phyloP scores from a whole-genome alignment of 2,888 invertebrate genomes.

The Kryphioiulus occultus region DNA sequence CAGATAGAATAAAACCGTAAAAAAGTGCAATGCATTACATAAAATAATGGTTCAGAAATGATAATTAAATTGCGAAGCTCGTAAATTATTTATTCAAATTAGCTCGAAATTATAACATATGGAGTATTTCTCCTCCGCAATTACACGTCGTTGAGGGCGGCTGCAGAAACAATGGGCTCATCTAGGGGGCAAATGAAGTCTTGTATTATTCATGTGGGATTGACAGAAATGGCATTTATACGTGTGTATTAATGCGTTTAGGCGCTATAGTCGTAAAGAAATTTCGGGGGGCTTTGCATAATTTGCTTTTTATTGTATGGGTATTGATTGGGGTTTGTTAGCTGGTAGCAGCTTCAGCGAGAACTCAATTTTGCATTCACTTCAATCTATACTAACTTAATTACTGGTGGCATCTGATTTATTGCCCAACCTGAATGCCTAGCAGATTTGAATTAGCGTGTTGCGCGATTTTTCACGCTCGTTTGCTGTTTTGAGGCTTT shows the following conservation, averaged over 20 bases:
- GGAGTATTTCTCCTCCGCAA: background rate
- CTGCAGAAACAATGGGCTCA: background rate
- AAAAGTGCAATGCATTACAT: conserved; percentile 15
- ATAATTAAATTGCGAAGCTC: conserved; percentile 15
- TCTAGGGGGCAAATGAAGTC: conserved; percentile 17
- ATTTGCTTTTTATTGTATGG: background rate
- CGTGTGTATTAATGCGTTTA: conserved; percentile 9
- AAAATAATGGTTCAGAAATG: conserved; percentile 16
- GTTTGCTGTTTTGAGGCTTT: too few species aligned
- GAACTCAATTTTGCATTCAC: background rate
- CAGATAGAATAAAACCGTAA: background rate
- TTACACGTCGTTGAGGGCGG: background rate
- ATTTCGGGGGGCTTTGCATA: background rate
- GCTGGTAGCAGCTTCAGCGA: background rate
- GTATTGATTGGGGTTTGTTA: background rate
- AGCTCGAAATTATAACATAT: conserved; percentile 23
- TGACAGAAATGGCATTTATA: background rate
- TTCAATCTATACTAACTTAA: background rate
- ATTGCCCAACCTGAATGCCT: background rate
- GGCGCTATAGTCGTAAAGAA: conserved; percentile 17
- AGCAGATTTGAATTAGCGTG: background rate
- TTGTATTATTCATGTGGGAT: conserved; percentile 23
- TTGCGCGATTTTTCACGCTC: background rate
- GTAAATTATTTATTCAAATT: conserved; percentile 23
- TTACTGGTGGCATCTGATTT: background rate